Conservation (phyloP, 1,140 invertebrate species). For the Holotrichia oblita region DNA sequence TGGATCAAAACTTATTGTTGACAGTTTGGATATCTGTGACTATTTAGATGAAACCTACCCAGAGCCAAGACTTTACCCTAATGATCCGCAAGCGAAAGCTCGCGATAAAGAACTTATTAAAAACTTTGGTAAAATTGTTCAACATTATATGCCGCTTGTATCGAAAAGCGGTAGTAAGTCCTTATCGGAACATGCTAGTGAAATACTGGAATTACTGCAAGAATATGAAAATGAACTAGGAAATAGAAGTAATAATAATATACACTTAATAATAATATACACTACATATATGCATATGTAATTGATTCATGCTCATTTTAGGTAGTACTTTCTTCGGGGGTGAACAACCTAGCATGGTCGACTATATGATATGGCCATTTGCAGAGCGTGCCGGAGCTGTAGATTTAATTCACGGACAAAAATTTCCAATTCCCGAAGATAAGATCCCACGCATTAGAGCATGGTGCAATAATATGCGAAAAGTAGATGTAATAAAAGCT, state of each 20-base stretch:
- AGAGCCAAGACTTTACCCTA: slow-evolving; percentile 30
- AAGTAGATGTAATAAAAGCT: background rate
- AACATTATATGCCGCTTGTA: background rate
- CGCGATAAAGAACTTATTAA: slow-evolving; percentile 26
- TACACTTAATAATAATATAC: background rate
- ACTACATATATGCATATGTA: no score
- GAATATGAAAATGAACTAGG: slow-evolving; percentile 27
- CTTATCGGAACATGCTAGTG: background rate
- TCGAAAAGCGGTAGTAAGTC: background rate
- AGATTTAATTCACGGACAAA: background rate
- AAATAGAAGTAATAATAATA: slow-evolving; percentile 38
- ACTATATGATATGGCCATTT: slow-evolving; percentile 91
- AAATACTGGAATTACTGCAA: background rate
- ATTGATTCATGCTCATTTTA: background rate
- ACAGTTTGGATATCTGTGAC: slow-evolving; percentile 42
- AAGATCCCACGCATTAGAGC: background rate
- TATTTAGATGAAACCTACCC: slow-evolving; percentile 42
- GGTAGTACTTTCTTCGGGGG: slow-evolving; percentile 75
- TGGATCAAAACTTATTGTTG: slow-evolving; percentile 33
- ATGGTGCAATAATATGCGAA: slow-evolving; percentile 15
- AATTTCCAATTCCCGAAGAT: background rate
- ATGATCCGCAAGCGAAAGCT: slow-evolving; percentile 9
- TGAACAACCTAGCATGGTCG: slow-evolving; percentile 76
- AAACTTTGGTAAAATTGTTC: slow-evolving; percentile 27
- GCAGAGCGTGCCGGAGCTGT: slow-evolving; percentile 69